Evolutionary conservation across 2,888 invertebrate genomes (phyloP), one percentile per base, ranked within the genome.

Genomic region (Chydorus sphaericus): DNA sequence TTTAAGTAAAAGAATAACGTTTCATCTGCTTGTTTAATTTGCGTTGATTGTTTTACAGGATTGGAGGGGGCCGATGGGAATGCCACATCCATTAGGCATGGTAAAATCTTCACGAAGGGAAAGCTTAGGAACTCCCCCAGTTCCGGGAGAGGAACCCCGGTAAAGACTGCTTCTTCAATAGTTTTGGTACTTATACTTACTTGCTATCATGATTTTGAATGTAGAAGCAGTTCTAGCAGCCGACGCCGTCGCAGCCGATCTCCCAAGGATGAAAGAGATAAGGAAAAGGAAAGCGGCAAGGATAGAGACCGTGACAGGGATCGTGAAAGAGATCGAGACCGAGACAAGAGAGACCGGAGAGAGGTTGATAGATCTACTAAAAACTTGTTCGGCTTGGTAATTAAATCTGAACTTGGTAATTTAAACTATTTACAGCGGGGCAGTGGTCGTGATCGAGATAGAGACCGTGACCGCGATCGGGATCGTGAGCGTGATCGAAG

Each of bases 51-150:
- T 60, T 62, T 58, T 50, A 50, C 62, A 59, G 58, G 57, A 53
- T 56, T 60, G 81, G 79, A 0, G 76, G 78, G 67, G 65, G 54
- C 62, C 57, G 11, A 44, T 44, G 20, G 64, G 62, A 18, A 62
- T 62, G 59, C 59, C 58, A 44, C 64, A 61, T 11, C 64, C 60
- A 18, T 63, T 8, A 60, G 64, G n/a, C 62, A 65, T 6, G 61
- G 33, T 8, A 52, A 33, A 36, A 26, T 20, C 16, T 16, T 16
- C 16, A 52, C 16, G 36, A 20, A 23, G 52, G 36, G 52, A 36
- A 37, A 44, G 44, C 11, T 28, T 67, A 66, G 58, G 65, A 63
- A 55, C 69, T 66, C 39, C 65, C 36, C 65, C 62, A 7, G 62
- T 62, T 36, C 63, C 64, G 3, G 63, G 63, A 30, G 62, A 62